Evolutionary conservation across 2,797 vertebrate species (phyloP).

Genomic region (Falco novaeseelandiae): DNA sequence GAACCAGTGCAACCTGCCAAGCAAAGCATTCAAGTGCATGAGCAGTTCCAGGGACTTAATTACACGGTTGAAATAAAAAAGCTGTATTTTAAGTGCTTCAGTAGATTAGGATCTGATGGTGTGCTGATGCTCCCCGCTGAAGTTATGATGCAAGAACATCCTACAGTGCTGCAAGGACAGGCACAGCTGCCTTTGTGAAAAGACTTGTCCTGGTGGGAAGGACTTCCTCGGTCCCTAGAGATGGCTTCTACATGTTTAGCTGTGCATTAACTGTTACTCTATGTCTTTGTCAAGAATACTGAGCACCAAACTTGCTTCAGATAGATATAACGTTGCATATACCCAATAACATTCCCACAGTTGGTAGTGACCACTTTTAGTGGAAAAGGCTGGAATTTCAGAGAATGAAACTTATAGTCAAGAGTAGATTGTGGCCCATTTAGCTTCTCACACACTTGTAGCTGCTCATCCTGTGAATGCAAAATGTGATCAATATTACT

Average conservation of each 20-base stretch:
- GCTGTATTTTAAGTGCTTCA: not conserved
- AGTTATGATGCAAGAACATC: not conserved
- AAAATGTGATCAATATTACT: not conserved
- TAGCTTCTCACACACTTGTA: not conserved
- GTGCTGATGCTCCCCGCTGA: not conserved
- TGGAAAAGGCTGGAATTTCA: not conserved
- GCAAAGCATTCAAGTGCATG: not conserved
- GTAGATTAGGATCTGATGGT: not conserved
- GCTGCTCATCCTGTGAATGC: not conserved
- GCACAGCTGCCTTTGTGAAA: not conserved
- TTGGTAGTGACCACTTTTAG: not conserved
- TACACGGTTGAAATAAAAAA: not conserved
- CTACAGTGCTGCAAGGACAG: not conserved
- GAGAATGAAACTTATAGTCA: not conserved
- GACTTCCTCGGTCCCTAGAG: not conserved
- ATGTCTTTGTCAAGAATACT: not conserved
- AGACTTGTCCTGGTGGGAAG: not conserved
- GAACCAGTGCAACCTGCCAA: not conserved
- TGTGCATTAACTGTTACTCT: not conserved
- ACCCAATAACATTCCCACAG: not conserved
- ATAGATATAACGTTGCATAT: not conserved
- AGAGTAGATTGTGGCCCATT: not conserved
- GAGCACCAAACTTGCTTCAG: not conserved
- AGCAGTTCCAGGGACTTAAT: conserved; percentile 1
- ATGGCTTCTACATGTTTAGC: not conserved